phyloP scores from a whole-genome alignment of 2,888 invertebrate species.

The Scaptodrosophila latifasciaeformis region DNA sequence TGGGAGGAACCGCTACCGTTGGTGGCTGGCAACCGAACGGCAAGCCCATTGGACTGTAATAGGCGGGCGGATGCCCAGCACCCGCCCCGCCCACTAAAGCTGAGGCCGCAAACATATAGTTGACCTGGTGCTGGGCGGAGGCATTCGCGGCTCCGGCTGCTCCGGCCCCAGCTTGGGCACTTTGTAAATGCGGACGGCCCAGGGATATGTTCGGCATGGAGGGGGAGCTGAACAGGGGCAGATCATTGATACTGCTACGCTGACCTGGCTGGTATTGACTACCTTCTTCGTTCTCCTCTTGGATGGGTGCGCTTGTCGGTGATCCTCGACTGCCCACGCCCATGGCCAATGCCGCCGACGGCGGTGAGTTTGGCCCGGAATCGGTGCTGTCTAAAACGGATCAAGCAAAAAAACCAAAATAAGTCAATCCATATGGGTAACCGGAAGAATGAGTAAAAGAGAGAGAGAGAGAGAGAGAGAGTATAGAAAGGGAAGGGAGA shows the following conservation, averaged over 20 bases:
- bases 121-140: slow-evolving; percentile 56
- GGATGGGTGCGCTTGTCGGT: slow-evolving; percentile 83
- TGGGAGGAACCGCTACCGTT: slow-evolving; percentile 49
- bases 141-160: slow-evolving; percentile 46
- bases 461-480: too few relatives aligned
- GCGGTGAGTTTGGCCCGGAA: slow-evolving; percentile 86
- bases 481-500: too few relatives aligned
- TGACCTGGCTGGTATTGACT: slow-evolving; percentile 79
- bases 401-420: neutral
- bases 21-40: slow-evolving; percentile 64
- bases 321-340: slow-evolving; percentile 79
- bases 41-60: slow-evolving; percentile 67
- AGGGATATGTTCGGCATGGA: slow-evolving; percentile 98
- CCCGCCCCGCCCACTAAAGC: slow-evolving; percentile 34
- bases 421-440: neutral
- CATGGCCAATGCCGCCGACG: slow-evolving; percentile 76
- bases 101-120: slow-evolving; percentile 69
- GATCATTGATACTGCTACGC: slow-evolving; percentile 82
- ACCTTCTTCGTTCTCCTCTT: slow-evolving; percentile 87
- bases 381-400: slow-evolving; percentile 77
- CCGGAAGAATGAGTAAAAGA: too few relatives aligned
- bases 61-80: slow-evolving; percentile 69
- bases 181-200: slow-evolving; percentile 84
- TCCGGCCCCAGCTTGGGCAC: slow-evolving; percentile 55
- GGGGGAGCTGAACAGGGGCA: slow-evolving; percentile 92